phyloP scores from a whole-genome alignment of 1,140 invertebrate species.

The Heliconius nattereri region DNA sequence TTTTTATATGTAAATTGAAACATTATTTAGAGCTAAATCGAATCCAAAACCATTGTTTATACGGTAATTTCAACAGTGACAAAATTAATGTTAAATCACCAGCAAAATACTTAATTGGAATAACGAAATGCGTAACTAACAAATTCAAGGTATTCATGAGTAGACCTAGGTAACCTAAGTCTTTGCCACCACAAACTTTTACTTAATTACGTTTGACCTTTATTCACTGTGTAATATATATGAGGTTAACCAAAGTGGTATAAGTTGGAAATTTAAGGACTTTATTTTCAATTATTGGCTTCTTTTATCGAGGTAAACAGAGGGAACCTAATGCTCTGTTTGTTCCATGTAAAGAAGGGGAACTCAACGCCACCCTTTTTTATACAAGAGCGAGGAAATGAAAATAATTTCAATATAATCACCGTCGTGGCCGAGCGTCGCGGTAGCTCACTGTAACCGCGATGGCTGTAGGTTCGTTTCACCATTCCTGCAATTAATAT shows the following conservation, averaged over 20 bases:
- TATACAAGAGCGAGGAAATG: not conserved
- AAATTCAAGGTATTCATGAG: not conserved
- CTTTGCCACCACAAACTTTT: slow-evolving; percentile 7
- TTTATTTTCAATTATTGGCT: not conserved
- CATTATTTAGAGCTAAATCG: too few relatives aligned
- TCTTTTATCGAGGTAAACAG: too few relatives aligned
- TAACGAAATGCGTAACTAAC: not conserved
- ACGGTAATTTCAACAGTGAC: not conserved
- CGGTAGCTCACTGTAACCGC: too few relatives aligned
- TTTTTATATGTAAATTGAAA: too few relatives aligned
- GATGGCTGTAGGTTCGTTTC: too few relatives aligned
- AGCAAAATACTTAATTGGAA: not conserved
- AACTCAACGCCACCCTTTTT: too few relatives aligned
- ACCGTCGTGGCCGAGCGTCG: too few relatives aligned
- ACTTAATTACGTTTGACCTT: slow-evolving; percentile 14
- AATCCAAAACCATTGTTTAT: too few relatives aligned
- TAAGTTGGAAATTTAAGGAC: not conserved
- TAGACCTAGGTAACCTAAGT: not conserved
- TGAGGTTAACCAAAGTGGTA: not conserved
- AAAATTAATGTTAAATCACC: not conserved
- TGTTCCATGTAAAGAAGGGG: too few relatives aligned
- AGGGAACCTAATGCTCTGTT: not conserved
- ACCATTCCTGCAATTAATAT: too few relatives aligned
- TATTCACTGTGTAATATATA: slow-evolving; percentile 7
- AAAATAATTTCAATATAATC: not conserved